Base-by-base conservation (phyloP, 2,888 invertebrate species). In the Strigamia transsilvanica region DNA sequence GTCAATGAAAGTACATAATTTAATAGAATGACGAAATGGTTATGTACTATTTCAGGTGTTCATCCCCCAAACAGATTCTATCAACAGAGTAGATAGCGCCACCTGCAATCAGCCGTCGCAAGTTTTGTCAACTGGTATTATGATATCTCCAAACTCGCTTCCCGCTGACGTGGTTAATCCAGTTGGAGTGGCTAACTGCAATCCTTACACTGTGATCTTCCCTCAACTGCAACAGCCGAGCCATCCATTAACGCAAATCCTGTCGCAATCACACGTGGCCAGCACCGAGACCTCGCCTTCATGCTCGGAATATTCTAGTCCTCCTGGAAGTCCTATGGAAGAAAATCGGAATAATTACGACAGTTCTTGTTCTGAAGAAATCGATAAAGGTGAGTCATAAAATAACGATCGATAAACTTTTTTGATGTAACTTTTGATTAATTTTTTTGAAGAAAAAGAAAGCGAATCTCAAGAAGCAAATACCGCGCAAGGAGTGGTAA, bases 221-320 rank as follows among this genome's bases (percentile, higher is more conserved):
- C 73, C 73, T 73, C 73, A 73, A 32, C 73, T 73, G 32, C 73
- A 73, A 73, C 73, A 73, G 7, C 73, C 23, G 32, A 73, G 32
- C 73, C 73, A 73, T 73, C 32, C 32, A 73, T 13, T 73, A 32
- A 23, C 73, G 32, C 79, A 38, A 21, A 12, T 79, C 32, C 12
- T n/a, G 10, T 23, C 78, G 34, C 78, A 73, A 34, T 13, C 13
- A 18, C 73, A 7, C 15, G 42, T n/a, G 18, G 56, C 18, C 10
- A 82, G 34, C 27, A 27, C 78, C 23, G 78, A 46, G n/a, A 82
- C 23, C 78, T 82, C 82, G 34, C 78, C 77, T 32, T 78, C 82
- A 15, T 82, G 82, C 46, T 82, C 82, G n/a, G 78, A 82, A 42
- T 78, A 82, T 51, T 82, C 82, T 61, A 82, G 82, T 78, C 82